Percentiles rank a stretch among this genome's conserved stretches.
phyloP scores from a whole-genome alignment of 2,888 invertebrate genomes.

The Euphydryas editha region DNA sequence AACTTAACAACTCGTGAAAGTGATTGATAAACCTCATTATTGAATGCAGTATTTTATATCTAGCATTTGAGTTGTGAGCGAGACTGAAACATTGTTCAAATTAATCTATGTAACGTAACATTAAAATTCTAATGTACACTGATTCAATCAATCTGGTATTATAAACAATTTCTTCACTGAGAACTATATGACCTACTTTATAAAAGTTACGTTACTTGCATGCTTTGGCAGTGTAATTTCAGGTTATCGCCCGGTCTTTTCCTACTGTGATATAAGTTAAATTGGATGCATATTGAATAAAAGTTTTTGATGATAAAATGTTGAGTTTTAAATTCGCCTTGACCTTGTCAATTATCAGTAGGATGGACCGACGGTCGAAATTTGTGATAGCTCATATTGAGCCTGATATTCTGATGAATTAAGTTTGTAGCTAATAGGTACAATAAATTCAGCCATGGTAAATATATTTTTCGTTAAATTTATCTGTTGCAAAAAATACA shows the following conservation, averaged over 20 bases:
- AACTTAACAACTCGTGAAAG: conserved; percentile 54
- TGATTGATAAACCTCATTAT: conserved; percentile 63
- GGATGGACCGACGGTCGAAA: conserved; percentile 72
- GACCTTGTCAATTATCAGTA: conserved; percentile 69
- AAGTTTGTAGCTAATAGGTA: conserved; percentile 72
- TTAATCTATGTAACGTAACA: conserved; percentile 64
- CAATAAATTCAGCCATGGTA: conserved; percentile 70
- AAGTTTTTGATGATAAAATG: conserved; percentile 52
- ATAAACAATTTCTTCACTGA: conserved; percentile 52
- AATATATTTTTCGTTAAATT: conserved; percentile 61
- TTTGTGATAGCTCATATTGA: conserved; percentile 82
- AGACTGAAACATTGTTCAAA: conserved; percentile 82
- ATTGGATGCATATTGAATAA: conserved; percentile 57
- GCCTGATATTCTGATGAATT: conserved; percentile 75
- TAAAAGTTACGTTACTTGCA: conserved; percentile 75
- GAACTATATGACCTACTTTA: conserved; percentile 64
- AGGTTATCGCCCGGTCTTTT: conserved; percentile 82
- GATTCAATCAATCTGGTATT: conserved; percentile 51
- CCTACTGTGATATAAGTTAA: conserved; percentile 77
- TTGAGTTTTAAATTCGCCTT: conserved; percentile 64
- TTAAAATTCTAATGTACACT: conserved; percentile 70
- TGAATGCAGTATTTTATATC: conserved; percentile 80
- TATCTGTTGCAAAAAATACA: conserved; percentile 64
- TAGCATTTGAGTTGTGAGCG: conserved; percentile 77
- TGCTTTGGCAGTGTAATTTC: conserved; percentile 78